Evolutionary conservation across 1,140 invertebrate genomes (phyloP).

Genomic region (Wiebesia pumilae): DNA sequence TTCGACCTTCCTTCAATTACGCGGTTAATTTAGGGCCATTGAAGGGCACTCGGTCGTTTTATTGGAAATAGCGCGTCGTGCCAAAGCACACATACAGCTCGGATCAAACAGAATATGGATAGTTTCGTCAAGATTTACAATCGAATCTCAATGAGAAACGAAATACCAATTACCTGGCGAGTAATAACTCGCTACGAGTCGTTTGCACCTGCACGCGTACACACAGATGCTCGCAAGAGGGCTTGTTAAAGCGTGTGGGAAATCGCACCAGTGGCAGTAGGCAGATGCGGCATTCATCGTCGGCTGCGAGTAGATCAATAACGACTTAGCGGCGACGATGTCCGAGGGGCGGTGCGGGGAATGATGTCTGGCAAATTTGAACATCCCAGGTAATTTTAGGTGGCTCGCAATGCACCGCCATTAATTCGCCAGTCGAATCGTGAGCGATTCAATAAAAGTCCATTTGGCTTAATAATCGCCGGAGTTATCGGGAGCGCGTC

Average conservation of each 20-base stretch:
- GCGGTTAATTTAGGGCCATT: not conserved
- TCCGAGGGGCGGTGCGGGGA: not conserved
- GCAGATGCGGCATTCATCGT: not conserved
- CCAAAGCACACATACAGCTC: too few species aligned
- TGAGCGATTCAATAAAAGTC: not conserved
- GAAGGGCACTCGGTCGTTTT: too few species aligned
- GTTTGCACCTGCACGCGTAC: too few species aligned
- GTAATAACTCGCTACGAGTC: too few species aligned
- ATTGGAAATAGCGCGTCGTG: too few species aligned
- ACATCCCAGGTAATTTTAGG: slow-evolving; percentile 41
- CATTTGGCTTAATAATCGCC: not conserved
- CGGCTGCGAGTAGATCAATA: slow-evolving; percentile 23
- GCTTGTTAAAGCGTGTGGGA: too few species aligned
- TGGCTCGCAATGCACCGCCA: not conserved
- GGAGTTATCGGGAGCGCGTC: not conserved
- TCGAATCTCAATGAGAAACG: too few species aligned
- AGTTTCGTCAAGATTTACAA: too few species aligned
- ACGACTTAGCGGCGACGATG: not conserved
- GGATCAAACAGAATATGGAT: too few species aligned
- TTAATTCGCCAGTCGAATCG: not conserved
- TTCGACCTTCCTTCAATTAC: not conserved
- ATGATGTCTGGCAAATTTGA: not conserved
- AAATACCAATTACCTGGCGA: too few species aligned
- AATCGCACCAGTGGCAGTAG: too few species aligned
- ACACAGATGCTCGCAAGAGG: too few species aligned